Percentiles rank a stretch among this genome's conserved stretches.
phyloP scores from a whole-genome alignment of 1,140 invertebrate species.

The Panagrolaimus sp. region DNA sequence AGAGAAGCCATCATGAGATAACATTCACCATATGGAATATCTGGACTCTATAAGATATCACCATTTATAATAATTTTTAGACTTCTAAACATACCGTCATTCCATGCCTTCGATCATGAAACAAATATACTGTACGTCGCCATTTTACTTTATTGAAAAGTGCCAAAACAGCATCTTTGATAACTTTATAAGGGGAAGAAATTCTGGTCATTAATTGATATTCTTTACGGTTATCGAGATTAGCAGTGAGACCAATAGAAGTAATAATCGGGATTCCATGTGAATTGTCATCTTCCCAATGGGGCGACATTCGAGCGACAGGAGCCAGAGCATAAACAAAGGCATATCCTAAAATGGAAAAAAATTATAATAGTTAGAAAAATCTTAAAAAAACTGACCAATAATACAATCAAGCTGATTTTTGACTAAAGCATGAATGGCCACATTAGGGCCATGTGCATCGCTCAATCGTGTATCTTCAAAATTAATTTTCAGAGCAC shows the following conservation, averaged over 20 bases:
- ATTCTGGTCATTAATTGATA: slow-evolving; percentile 76
- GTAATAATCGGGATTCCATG: slow-evolving; percentile 69
- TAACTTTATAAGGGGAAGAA: slow-evolving; percentile 73
- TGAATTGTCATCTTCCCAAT: slow-evolving; percentile 47
- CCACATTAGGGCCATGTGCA: slow-evolving; percentile 55
- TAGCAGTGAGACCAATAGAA: slow-evolving; percentile 73
- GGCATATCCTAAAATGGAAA: slow-evolving; percentile 45
- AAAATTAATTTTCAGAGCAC: slow-evolving; percentile 42
- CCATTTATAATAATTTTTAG: too few species aligned
- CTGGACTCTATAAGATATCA: too few species aligned
- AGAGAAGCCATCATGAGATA: slow-evolving; percentile 50
- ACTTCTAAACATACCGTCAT: too few species aligned
- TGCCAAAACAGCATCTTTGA: slow-evolving; percentile 67
- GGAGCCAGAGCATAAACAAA: slow-evolving; percentile 58
- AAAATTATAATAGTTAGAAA: not conserved
- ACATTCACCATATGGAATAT: slow-evolving; percentile 49
- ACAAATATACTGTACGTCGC: slow-evolving; percentile 64
- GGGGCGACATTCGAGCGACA: slow-evolving; percentile 54
- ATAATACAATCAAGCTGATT: slow-evolving; percentile 54
- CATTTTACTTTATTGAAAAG: slow-evolving; percentile 70
- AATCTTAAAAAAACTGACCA: slow-evolving; percentile 22
- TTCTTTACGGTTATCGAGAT: slow-evolving; percentile 68
- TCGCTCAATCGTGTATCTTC: slow-evolving; percentile 47
- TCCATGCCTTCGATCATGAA: slow-evolving; percentile 52
- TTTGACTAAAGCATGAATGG: slow-evolving; percentile 47